Conservation (phyloP, 2,888 invertebrate genomes). For the Empis stercorea region DNA sequence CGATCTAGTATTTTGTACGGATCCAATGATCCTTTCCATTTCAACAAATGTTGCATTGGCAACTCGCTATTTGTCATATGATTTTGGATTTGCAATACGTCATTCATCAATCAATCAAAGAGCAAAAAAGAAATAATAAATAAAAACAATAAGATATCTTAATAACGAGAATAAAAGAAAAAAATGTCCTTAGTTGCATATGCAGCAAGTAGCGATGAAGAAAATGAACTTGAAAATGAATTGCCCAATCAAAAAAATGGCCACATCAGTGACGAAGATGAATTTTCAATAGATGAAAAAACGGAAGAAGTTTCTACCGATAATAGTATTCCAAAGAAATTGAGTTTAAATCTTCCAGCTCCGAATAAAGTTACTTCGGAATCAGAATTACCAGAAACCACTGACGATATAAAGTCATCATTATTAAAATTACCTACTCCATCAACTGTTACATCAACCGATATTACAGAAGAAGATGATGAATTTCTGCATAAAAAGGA, state of each 20-base stretch:
- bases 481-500: conserved; percentile 50
- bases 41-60: too few relatives aligned
- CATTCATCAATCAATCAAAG: too few relatives aligned
- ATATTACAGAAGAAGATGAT: conserved; percentile 44
- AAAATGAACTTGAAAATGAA: conserved; percentile 24
- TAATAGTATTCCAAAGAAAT: conserved; percentile 7
- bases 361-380: conserved; percentile 16
- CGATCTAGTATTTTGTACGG: too few relatives aligned
- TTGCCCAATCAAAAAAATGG: conserved; percentile 12
- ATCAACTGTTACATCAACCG: conserved; percentile 9
- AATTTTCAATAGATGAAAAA: conserved; percentile 11
- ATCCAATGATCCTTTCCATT: too few relatives aligned
- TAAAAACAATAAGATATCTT: too few relatives aligned
- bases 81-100: too few relatives aligned
- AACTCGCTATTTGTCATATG: too few relatives aligned
- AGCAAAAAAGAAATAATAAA: too few relatives aligned
- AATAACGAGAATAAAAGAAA: not conserved
- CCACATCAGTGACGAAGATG: conserved; percentile 29
- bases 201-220: conserved; percentile 39
- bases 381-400: too few relatives aligned
- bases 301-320: too few relatives aligned
- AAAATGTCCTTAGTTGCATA: conserved; percentile 52
- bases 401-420: conserved; percentile 13
- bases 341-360: conserved; percentile 19
- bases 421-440: conserved; percentile 31